Evolutionary conservation across 2,797 vertebrate genomes (phyloP).

Genomic region (Oophaga sylvatica): DNA sequence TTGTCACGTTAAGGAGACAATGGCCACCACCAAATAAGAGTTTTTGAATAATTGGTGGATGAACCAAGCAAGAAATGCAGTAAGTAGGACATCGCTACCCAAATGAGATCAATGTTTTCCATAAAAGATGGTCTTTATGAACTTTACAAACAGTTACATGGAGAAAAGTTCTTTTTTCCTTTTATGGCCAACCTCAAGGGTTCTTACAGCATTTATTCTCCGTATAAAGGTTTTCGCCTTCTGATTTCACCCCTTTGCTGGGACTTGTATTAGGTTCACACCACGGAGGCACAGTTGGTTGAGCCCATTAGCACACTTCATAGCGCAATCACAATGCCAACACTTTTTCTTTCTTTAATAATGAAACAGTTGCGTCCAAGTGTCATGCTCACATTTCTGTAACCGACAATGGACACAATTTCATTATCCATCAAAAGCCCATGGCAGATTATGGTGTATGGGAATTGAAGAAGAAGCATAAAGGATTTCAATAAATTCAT

Average conservation of each 20-base stretch:
- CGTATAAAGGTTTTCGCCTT: constrained; percentile 9
- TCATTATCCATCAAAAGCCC: constrained; percentile 67
- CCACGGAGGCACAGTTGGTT: constrained; percentile 48
- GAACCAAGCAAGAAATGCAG: no score
- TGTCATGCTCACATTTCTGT: constrained; percentile 67
- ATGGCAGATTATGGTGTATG: constrained; percentile 66
- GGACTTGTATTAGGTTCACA: constrained; percentile 45
- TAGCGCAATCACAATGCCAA: background rate
- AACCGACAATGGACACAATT: constrained; percentile 63
- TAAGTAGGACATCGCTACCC: no score
- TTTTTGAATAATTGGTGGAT: no score
- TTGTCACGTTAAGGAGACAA: no score
- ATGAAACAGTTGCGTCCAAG: constrained; percentile 63
- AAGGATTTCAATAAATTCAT: constrained; percentile 66
- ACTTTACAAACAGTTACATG: background rate
- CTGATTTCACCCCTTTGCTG: constrained; percentile 14
- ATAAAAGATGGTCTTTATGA: background rate
- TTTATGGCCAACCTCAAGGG: background rate
- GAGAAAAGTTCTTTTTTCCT: background rate
- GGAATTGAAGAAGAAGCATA: constrained; percentile 66
- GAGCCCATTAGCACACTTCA: constrained; percentile 61
- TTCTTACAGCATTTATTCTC: constrained; percentile 12
- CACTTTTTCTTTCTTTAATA: constrained; percentile 66
- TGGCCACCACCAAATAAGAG: no score
- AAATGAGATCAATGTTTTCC: no score